Conservation (phyloP, 1,140 invertebrate species). For the Calliopsis andreniformis region DNA sequence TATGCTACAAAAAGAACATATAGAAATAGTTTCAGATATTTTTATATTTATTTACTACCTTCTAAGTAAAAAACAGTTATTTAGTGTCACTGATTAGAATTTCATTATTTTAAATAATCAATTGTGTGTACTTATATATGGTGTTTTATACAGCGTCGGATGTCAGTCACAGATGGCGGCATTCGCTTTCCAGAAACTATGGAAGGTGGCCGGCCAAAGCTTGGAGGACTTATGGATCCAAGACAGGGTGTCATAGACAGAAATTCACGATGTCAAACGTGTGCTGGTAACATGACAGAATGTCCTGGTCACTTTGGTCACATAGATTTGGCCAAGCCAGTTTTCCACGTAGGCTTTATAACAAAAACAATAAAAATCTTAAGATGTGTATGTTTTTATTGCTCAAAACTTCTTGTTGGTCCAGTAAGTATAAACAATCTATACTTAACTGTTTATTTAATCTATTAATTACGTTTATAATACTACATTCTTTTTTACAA, state of each 20-base stretch:
- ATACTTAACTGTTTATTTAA: not conserved
- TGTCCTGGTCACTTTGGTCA: conserved; percentile 99
- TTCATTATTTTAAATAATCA: conserved; percentile 39
- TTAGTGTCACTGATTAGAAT: too few species aligned
- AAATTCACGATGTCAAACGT: conserved; percentile 97
- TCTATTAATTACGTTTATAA: not conserved
- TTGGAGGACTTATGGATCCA: conserved; percentile 99
- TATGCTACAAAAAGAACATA: too few species aligned
- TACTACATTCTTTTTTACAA: conserved; percentile 63
- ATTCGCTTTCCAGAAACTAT: conserved; percentile 98
- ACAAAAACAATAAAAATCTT: conserved; percentile 98
- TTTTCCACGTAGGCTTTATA: conserved; percentile 99
- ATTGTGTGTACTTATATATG: conserved; percentile 10
- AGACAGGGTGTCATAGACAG: conserved; percentile 98
- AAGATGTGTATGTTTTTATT: conserved; percentile 98
- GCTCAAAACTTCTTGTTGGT: conserved; percentile 96
- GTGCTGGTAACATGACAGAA: conserved; percentile 98
- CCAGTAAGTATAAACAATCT: conserved; percentile 86
- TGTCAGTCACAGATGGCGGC: conserved; percentile 98
- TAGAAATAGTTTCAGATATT: too few species aligned
- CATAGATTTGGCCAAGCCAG: conserved; percentile 98
- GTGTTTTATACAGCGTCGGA: conserved; percentile 89
- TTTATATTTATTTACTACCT: too few species aligned
- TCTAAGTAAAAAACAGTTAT: too few species aligned
- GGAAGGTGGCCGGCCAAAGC: conserved; percentile 98